Conservation (phyloP, 2,113 vertebrate species). For the Embiotoca jacksoni region DNA sequence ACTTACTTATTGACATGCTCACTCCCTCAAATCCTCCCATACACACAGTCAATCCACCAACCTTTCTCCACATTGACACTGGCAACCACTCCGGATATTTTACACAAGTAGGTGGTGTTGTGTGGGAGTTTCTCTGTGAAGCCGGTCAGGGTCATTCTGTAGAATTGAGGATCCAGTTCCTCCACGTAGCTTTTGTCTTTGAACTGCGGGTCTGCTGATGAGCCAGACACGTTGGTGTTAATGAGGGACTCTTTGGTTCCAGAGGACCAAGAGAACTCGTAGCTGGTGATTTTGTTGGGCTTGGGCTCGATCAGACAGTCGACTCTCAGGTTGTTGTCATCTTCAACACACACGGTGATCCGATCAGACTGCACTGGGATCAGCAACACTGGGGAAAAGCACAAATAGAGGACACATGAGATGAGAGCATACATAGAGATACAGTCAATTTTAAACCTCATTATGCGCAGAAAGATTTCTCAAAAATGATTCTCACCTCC, state of each 20-base stretch:
- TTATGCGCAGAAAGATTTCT: neutral
- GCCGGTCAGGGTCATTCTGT: slow-evolving; percentile 71
- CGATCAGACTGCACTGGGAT: slow-evolving; percentile 58
- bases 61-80: slow-evolving; percentile 70
- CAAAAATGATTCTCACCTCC: slow-evolving; percentile 66
- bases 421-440: neutral
- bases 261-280: slow-evolving; percentile 82
- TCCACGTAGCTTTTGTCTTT: slow-evolving; percentile 72
- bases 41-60: slow-evolving; percentile 38
- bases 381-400: slow-evolving; percentile 68
- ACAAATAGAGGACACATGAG: neutral
- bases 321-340: slow-evolving; percentile 81
- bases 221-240: slow-evolving; percentile 83
- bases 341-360: slow-evolving; percentile 79
- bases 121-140: slow-evolving; percentile 62
- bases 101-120: slow-evolving; percentile 84
- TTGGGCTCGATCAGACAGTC: slow-evolving; percentile 75
- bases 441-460: neutral
- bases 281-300: slow-evolving; percentile 70
- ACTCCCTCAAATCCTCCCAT: neutral
- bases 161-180: slow-evolving; percentile 70
- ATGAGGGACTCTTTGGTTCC: slow-evolving; percentile 75
- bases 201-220: slow-evolving; percentile 62
- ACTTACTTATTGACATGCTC: neutral
- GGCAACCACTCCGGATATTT: slow-evolving; percentile 54